phyloP scores from a whole-genome alignment of 2,888 invertebrate genomes.

The Teinopalpus imperialis region DNA sequence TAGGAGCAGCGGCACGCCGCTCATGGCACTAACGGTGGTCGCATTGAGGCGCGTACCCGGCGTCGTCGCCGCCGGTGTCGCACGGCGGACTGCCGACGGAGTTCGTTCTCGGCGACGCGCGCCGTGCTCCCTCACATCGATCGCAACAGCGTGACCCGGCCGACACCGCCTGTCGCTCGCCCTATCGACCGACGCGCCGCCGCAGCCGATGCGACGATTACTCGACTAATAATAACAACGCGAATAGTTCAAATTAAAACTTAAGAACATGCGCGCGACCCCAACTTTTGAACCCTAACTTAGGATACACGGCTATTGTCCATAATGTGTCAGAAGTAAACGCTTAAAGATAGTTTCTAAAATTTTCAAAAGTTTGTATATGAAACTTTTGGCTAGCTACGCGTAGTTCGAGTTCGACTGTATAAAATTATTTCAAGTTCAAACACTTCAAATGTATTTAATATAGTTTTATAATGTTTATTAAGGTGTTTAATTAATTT shows the following conservation, averaged over 20 bases:
- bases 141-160: slow-evolving; percentile 66
- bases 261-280: slow-evolving; percentile 53
- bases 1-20: slow-evolving; percentile 82
- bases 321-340: too few species aligned
- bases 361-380: too few species aligned
- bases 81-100: slow-evolving; percentile 60
- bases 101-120: slow-evolving; percentile 53
- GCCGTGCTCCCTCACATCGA: slow-evolving; percentile 60
- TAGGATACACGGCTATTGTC: not conserved
- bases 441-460: too few species aligned
- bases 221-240: slow-evolving; percentile 63
- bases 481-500: too few species aligned
- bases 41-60: slow-evolving; percentile 60
- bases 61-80: slow-evolving; percentile 52
- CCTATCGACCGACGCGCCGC: slow-evolving; percentile 70
- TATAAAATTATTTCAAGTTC: too few species aligned
- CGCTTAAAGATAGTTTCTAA: too few species aligned
- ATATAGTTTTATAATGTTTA: too few species aligned
- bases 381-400: too few species aligned
- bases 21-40: slow-evolving; percentile 67
- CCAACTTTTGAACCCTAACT: not conserved
- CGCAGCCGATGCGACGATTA: slow-evolving; percentile 64
- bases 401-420: too few species aligned
- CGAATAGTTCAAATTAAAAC: slow-evolving; percentile 57
- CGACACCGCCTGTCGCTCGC: slow-evolving; percentile 69